Evolutionary conservation across 2,797 vertebrate genomes (phyloP).

Genomic region (Botia kubotai): DNA sequence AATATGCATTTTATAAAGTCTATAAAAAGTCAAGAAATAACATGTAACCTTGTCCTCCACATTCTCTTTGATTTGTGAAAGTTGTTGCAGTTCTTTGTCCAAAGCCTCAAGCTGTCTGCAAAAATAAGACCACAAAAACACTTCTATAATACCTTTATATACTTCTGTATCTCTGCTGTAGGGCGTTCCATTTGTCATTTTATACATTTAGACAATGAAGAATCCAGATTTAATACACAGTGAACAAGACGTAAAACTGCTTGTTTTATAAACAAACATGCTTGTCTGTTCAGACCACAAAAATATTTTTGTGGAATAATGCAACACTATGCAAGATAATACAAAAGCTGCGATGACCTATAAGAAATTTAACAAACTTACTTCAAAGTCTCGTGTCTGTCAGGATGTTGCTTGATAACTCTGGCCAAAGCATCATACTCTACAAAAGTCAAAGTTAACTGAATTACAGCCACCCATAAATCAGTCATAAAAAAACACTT

Average conservation of each 20-base stretch:
- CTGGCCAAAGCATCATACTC: constrained; percentile 98
- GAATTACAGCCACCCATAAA: background rate
- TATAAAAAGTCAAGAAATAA: background rate
- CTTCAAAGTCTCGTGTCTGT: constrained; percentile 95
- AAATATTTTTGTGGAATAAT: no score
- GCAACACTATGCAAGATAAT: background rate
- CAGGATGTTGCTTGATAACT: constrained; percentile 96
- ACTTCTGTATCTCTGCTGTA: background rate
- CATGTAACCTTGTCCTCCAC: constrained; percentile 92
- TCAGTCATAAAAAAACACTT: background rate
- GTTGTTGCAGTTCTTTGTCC: constrained; percentile 94
- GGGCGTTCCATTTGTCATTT: background rate
- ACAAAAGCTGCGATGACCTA: background rate
- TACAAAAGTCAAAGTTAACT: constrained; percentile 68
- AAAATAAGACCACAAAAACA: constrained; percentile 38
- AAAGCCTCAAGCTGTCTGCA: constrained; percentile 92
- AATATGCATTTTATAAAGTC: background rate
- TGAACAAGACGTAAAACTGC: background rate
- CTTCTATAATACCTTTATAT: no score
- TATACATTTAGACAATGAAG: background rate
- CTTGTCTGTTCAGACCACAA: background rate
- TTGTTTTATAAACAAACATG: background rate
- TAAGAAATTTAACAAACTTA: constrained; percentile 73
- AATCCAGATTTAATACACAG: background rate
- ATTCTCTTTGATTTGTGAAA: constrained; percentile 95